Percentiles rank a stretch among this genome's conserved stretches.
Conservation (phyloP, 2,113 vertebrate genomes). For the Alectura lathami region DNA sequence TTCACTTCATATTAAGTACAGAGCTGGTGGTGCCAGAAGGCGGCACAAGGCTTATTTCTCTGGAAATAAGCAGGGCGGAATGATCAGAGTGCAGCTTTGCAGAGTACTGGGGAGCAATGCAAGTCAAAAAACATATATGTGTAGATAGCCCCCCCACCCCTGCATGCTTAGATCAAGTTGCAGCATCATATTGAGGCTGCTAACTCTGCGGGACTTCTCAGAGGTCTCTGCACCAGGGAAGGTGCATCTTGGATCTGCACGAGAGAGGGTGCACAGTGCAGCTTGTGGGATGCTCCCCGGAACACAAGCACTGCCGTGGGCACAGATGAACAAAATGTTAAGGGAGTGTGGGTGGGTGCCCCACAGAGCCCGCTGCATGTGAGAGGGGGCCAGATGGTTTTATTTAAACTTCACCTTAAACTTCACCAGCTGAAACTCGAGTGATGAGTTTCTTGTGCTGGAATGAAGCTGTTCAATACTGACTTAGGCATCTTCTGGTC, state of each 20-base stretch:
- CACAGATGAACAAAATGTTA: not conserved
- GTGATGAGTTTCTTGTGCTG: not conserved
- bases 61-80: not conserved
- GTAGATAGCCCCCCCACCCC: not conserved
- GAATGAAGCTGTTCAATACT: not conserved
- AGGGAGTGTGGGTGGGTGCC: not conserved
- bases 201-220: not conserved
- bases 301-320: accelerated
- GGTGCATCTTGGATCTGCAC: not conserved
- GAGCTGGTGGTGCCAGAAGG: not conserved
- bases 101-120: not conserved
- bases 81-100: not conserved
- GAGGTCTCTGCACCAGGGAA: not conserved
- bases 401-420: not conserved
- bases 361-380: not conserved
- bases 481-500: not conserved
- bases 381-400: not conserved
- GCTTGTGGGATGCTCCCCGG: not conserved
- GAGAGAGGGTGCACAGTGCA: not conserved
- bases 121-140: not conserved
- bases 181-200: not conserved
- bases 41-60: slow-evolving; percentile 4
- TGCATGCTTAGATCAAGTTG: not conserved
- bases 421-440: not conserved
- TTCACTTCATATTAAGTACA: not conserved